Base-by-base conservation (phyloP, 2,797 vertebrate genomes). In the Pangasius sanitwongsei region DNA sequence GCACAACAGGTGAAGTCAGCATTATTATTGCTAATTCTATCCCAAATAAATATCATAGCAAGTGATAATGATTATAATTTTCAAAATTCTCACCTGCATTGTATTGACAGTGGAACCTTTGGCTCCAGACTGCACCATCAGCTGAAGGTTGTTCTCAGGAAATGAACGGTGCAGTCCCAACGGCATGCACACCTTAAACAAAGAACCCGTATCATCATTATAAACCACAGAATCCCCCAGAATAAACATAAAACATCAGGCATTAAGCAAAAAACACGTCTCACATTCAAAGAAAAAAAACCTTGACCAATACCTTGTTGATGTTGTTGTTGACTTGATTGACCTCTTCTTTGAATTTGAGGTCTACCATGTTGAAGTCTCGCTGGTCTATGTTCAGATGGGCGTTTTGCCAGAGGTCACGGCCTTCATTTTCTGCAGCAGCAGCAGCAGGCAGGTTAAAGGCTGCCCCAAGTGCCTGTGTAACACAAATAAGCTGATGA, bases 61-160 rank as follows among this genome's bases (percentile, higher is more conserved):
- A 59, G 55, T 4, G 25, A n/a, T 2, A 41, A 78, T 55, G 15
- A 55, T 20, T 55, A 57, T 23, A 57, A 31, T 53, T 80, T 16
- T 55, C 25, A 31, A 77, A 16, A n/a, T 31, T n/a, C 0, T 83
- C 94, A 99, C 99, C 98, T 99, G 99, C 97, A 99, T 99, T 4
- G 99, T 99, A 94, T 99, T 99, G 9, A 99, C 99, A 4, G 98
- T 98, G 0, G 99, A 99, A 8, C 99, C 99, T 92, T 99, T 99
- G 87, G 99, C 98, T 93, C 99, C 99, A 4, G 99, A 99, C 88
- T 98, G 98, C 28, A 99, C 98, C 99, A 99, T 99, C 94, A 99
- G 93, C 93, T 99, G 99, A 80, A 99, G 96, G 94, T 98, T 99
- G 95, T 99, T 99, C 89, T 98, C 97, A 15, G 99, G 99, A 93